Evolutionary conservation across 2,888 invertebrate genomes (phyloP), one percentile per base, ranked within the genome.

Genomic region (Megaustenia siamemsis): DNA sequence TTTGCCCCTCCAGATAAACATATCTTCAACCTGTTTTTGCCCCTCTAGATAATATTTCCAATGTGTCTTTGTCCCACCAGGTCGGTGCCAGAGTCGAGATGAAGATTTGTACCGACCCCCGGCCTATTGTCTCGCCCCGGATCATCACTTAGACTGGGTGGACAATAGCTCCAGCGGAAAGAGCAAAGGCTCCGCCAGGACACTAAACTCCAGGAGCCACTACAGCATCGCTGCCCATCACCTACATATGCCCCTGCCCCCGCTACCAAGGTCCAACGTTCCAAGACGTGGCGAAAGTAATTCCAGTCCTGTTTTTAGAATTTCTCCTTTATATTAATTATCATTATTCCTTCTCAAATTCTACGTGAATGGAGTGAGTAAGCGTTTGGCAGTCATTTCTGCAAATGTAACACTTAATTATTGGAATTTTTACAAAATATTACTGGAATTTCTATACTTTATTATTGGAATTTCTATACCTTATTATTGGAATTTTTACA

Each of bases 221-320:
- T 84, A 84, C 78, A 84, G 83, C 35, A 78, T 84, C 3, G 83
- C 83, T 4, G 83, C 83, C 24, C 83, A 84, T 68, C 83, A 84
- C 45, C 38, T 83, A 69, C 75, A 78, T 45, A 78, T 78, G 83
- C 83, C 83, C 1, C 63, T 84, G 10, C 83, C 83, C 2, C 83
- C 83, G 5, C 69, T 84, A 38, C 83, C 83, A 21, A 78, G 53
- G 71, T 71, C 79, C 15, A 82, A 56, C n/a, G 43, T 73, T 28
- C 78, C 78, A 12, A 78, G 82, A 12, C 32, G 82, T 40, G 69
- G 60, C 28, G 56, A 60, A 60, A 82, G 82, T 82, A 71, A 82
- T 24, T 73, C 49, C 3, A n/a, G 3, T 66, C 35, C 32, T 35
- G 18, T 66, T n/a, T 60, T 60, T 60, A n/a, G 60, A n/a, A 60